Percentiles rank a stretch among this genome's conserved stretches.
Conservation (phyloP, 2,888 invertebrate species). For the Tribolium freemani region DNA sequence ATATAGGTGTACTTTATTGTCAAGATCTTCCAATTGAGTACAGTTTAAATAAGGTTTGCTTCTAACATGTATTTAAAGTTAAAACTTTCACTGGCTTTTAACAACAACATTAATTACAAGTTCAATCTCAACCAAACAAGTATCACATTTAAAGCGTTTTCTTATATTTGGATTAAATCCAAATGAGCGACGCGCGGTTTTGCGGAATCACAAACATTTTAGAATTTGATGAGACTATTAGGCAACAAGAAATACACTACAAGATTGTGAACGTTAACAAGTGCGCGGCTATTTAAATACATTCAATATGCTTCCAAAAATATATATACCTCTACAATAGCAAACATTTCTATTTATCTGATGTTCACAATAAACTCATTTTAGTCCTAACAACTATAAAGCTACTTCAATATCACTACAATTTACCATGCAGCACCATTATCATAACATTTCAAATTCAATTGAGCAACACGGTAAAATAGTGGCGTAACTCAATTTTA, state of each 20-base stretch:
- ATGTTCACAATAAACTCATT: neutral
- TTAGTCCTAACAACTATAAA: neutral
- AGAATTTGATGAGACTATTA: slow-evolving; percentile 1
- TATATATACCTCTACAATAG: slow-evolving; percentile 5
- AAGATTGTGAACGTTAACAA: slow-evolving; percentile 27
- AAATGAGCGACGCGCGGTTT: neutral
- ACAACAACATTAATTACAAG: slow-evolving; percentile 7
- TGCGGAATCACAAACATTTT: slow-evolving; percentile 27
- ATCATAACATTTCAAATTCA: neutral
- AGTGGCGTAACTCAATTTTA: neutral
- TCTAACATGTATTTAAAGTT: neutral
- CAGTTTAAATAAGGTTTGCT: neutral
- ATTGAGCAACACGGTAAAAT: neutral
- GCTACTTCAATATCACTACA: neutral
- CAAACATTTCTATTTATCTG: neutral
- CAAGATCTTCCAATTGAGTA: neutral
- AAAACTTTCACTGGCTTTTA: slow-evolving; percentile 17
- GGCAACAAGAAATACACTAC: slow-evolving; percentile 27
- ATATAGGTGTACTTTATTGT: neutral
- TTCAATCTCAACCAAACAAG: slow-evolving; percentile 5
- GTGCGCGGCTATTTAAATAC: slow-evolving; percentile 13
- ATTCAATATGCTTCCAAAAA: slow-evolving; percentile 35
- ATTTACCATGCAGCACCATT: neutral
- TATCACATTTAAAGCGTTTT: slow-evolving; percentile 41
- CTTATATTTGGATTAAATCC: slow-evolving; percentile 19